Evolutionary conservation across 2,888 invertebrate genomes (phyloP).

Genomic region (Cantharis nigra): DNA sequence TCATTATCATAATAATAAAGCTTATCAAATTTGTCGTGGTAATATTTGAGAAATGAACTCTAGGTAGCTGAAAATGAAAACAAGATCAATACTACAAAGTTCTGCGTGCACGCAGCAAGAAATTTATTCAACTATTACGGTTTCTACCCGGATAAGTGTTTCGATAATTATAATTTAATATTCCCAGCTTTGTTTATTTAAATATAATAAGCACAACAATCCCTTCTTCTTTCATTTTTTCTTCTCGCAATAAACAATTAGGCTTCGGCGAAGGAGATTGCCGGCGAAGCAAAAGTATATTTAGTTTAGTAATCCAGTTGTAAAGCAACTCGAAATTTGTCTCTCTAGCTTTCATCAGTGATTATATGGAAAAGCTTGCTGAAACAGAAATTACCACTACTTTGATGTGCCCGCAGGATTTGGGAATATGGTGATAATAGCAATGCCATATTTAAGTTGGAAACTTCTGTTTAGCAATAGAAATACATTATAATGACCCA

Average conservation of each 20-base stretch:
- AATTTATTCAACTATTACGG: neutral
- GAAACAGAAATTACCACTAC: constrained; percentile 5
- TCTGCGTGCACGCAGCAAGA: constrained; percentile 2
- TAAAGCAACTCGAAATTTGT: neutral
- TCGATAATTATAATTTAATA: neutral
- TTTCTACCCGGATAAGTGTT: constrained; percentile 1
- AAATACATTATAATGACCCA: constrained; percentile 11
- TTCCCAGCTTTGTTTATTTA: neutral
- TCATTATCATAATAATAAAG: neutral
- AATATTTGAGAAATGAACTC: neutral
- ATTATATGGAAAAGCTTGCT: constrained; percentile 7
- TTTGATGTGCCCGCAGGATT: constrained; percentile 17
- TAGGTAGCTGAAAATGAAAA: constrained; percentile 4
- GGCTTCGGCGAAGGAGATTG: neutral
- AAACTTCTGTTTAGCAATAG: constrained; percentile 1
- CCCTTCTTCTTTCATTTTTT: neutral
- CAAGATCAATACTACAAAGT: constrained; percentile 3
- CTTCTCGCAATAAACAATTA: neutral
- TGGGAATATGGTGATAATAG: constrained; percentile 1
- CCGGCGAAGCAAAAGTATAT: neutral
- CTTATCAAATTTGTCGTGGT: neutral
- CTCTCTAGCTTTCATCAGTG: neutral
- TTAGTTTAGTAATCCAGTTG: neutral
- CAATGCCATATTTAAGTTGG: neutral
- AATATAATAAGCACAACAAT: neutral